phyloP scores from a whole-genome alignment of 2,888 invertebrate species.

The Parnassius orleans region DNA sequence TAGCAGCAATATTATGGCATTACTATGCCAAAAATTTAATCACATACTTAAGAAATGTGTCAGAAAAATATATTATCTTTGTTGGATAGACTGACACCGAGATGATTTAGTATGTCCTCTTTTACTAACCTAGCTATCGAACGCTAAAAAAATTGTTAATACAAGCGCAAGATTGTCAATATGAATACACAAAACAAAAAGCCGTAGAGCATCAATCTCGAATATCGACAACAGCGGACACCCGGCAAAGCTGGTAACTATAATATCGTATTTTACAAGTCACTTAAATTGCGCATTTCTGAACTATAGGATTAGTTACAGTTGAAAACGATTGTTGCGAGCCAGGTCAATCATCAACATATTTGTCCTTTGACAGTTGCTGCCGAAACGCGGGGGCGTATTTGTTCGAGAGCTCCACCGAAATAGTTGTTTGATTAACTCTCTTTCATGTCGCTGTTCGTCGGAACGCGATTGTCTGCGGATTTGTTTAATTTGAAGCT shows the following conservation, averaged over 20 bases:
- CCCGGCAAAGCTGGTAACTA: constrained; percentile 60
- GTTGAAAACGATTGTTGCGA: constrained; percentile 38
- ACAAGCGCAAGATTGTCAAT: no score
- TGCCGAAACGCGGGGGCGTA: constrained; percentile 54
- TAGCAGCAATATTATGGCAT: no score
- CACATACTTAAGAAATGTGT: no score
- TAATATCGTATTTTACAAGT: constrained; percentile 38
- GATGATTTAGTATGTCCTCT: no score
- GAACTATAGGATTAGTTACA: constrained; percentile 59
- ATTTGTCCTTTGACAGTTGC: constrained; percentile 65
- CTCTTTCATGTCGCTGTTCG: constrained; percentile 73
- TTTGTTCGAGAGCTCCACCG: constrained; percentile 45
- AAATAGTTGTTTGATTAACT: constrained; percentile 78
- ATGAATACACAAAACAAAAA: no score
- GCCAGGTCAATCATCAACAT: constrained; percentile 69
- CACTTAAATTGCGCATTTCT: constrained; percentile 74
- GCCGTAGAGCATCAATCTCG: constrained; percentile 2
- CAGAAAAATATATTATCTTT: no score
- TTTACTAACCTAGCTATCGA: no score
- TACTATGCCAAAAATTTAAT: no score
- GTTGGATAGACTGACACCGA: no score
- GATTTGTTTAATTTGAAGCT: constrained; percentile 79
- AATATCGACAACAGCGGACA: constrained; percentile 39
- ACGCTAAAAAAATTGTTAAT: no score
- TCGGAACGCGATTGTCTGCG: constrained; percentile 70